Evolutionary conservation across 2,888 invertebrate species (phyloP), one percentile per base, ranked within the genome.

Genomic region (Microctonus brassicae): DNA sequence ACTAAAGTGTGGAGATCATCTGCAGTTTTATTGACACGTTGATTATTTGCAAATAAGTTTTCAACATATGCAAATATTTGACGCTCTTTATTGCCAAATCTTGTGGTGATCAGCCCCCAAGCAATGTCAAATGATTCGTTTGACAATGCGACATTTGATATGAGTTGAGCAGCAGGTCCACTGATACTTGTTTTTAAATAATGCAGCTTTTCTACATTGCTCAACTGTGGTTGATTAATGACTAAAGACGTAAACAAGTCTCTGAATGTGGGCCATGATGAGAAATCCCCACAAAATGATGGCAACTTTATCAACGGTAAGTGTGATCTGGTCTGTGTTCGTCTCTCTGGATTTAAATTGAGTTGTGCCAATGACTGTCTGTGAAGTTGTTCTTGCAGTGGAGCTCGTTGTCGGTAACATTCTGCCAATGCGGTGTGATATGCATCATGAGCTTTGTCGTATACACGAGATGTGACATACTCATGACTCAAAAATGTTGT

Each of bases 51-150:
- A 26, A 52, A 60, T 10, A 70, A 36, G 4, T 24, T 10, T n/a
- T 61, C 66, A 7, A 71, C 39, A n/a, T 71, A 61, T 0, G 71
- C 36, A 11, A 33, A 36, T 29, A 71, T 55, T 11, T 62, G 34
- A 0, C 60, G n/a, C 6, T 61, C 33, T 11, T 71, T 71, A 24
- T 71, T 67, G 2, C 67, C 67, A 10, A 61, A 71, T 13, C 61
- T 20, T 1, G 10, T 6, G 11, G 42, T 10, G 2, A 71, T n/a
- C 9, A 53, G 24, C 26, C 57, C 66, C 71, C 71, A 71, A 0
- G 71, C 36, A 4, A 34, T 13, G 0, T 13, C n/a, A 36, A 71
- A 67, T 2, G 71, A 67, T 6, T 71, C 71, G 4, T 55, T 53
- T 6, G 69, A 63, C 11, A 65, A n/a, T 36, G 36, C 52, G 5